Percentiles rank a stretch among this genome's conserved stretches.
Evolutionary conservation across 2,888 invertebrate species (phyloP).

Genomic region (Ganaspis brasiliensis): DNA sequence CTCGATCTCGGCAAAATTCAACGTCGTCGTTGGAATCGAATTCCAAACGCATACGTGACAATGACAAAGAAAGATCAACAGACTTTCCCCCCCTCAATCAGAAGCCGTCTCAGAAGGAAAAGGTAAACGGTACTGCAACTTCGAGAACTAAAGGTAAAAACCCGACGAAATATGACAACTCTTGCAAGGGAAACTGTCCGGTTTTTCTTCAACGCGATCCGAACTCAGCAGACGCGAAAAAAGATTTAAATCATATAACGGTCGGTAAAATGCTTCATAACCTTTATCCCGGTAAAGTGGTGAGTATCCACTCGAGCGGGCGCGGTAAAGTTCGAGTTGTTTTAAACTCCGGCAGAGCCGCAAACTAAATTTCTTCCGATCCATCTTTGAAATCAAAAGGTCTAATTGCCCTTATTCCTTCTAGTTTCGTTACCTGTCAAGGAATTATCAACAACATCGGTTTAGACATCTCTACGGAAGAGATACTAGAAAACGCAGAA

Average conservation of each 20-base stretch:
- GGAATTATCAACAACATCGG: not conserved
- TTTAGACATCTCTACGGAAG: not conserved
- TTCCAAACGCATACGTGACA: no score
- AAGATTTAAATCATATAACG: not conserved
- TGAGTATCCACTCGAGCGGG: not conserved
- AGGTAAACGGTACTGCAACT: no score
- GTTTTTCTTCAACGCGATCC: not conserved
- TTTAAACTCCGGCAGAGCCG: not conserved
- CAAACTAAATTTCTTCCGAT: not conserved
- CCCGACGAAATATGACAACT: not conserved
- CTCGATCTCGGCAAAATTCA: no score
- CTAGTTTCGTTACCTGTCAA: not conserved
- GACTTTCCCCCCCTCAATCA: no score
- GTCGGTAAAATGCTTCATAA: not conserved
- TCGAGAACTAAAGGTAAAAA: no score
- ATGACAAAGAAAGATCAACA: no score
- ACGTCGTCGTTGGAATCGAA: no score
- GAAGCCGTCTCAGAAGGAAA: no score
- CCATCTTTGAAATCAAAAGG: not conserved
- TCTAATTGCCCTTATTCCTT: not conserved
- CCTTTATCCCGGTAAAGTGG: not conserved
- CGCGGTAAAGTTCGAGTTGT: not conserved
- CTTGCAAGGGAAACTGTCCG: not conserved
- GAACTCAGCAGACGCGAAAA: not conserved
- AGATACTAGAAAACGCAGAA: not conserved